Evolutionary conservation across 92 coral and sea anemone genomes (phyloP).

Genomic region (Epizoanthus illoricatus): DNA sequence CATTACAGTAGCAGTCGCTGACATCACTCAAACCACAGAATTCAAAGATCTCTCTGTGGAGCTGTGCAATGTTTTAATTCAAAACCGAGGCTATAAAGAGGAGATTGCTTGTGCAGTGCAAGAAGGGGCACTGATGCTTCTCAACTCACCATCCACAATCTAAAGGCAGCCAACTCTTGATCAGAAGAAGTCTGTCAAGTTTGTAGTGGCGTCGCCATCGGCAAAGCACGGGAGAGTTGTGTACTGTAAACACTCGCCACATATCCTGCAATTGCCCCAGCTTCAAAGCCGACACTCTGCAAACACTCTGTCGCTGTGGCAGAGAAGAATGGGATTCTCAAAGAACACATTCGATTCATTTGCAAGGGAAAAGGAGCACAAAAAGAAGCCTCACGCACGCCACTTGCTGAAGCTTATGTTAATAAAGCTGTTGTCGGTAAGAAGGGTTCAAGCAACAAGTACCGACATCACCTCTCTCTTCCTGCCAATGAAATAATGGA

Average conservation of each 20-base stretch:
- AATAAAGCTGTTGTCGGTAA: slow-evolving; percentile 44
- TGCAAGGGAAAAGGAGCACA: slow-evolving; percentile 23
- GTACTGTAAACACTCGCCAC: slow-evolving; percentile 41
- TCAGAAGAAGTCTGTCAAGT: slow-evolving; percentile 25
- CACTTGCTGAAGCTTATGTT: slow-evolving; percentile 46
- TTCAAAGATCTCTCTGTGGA: slow-evolving; percentile 36
- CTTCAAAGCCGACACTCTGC: slow-evolving; percentile 29
- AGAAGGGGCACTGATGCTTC: slow-evolving; percentile 11
- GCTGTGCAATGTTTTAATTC: slow-evolving; percentile 4
- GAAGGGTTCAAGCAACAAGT: slow-evolving; percentile 46
- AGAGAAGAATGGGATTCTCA: slow-evolving; percentile 25
- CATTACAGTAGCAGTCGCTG: slow-evolving; percentile 16
- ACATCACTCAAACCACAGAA: not conserved
- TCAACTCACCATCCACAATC: slow-evolving; percentile 29
- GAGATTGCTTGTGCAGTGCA: slow-evolving; percentile 17
- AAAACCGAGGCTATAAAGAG: slow-evolving; percentile 25
- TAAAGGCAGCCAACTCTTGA: slow-evolving; percentile 22
- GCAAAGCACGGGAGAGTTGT: slow-evolving; percentile 41
- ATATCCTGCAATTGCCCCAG: slow-evolving; percentile 35
- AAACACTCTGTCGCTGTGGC: slow-evolving; percentile 48
- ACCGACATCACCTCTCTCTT: slow-evolving; percentile 26
- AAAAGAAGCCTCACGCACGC: slow-evolving; percentile 6
- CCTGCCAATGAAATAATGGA: not conserved
- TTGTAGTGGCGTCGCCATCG: slow-evolving; percentile 36
- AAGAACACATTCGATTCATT: slow-evolving; percentile 28